Evolutionary conservation across 2,888 invertebrate species (phyloP).

Genomic region (Branchellion lobata): DNA sequence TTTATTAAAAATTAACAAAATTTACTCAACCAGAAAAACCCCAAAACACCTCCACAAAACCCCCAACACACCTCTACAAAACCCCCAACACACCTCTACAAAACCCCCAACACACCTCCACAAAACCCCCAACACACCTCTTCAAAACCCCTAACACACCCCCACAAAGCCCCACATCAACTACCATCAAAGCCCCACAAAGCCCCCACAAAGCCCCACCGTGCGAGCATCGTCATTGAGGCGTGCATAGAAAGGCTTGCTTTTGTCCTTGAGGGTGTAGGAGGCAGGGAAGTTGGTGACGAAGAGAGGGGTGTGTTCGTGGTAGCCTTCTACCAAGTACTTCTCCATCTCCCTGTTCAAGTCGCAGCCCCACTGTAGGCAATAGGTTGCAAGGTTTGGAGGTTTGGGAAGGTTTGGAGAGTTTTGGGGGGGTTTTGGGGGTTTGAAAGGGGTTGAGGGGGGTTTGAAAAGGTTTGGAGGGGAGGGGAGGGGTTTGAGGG

Average conservation of each 20-base stretch:
- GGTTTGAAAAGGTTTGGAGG: neutral
- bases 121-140: neutral
- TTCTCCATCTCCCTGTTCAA: slow-evolving; percentile 86
- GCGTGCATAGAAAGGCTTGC: slow-evolving; percentile 94
- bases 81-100: neutral
- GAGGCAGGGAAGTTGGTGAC: slow-evolving; percentile 81
- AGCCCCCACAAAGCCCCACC: slow-evolving; percentile 64
- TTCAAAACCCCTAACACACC: neutral
- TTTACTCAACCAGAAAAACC: no score
- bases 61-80: no score
- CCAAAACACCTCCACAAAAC: neutral
- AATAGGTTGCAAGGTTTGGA: neutral
- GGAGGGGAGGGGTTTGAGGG: neutral
- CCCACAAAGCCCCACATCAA: neutral
- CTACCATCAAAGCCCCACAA: neutral
- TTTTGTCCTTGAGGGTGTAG: slow-evolving; percentile 56
- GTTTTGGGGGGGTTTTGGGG: neutral
- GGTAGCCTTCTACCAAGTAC: slow-evolving; percentile 73
- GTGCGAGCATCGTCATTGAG: slow-evolving; percentile 68
- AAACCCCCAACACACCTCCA: no score
- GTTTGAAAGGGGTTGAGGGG: neutral
- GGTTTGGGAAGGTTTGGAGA: neutral
- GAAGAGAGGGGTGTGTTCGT: slow-evolving; percentile 77
- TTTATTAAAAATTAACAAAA: neutral
- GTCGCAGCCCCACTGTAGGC: slow-evolving; percentile 66